Evolutionary conservation across 2,888 invertebrate species (phyloP).

Genomic region (Cancer borealis): DNA sequence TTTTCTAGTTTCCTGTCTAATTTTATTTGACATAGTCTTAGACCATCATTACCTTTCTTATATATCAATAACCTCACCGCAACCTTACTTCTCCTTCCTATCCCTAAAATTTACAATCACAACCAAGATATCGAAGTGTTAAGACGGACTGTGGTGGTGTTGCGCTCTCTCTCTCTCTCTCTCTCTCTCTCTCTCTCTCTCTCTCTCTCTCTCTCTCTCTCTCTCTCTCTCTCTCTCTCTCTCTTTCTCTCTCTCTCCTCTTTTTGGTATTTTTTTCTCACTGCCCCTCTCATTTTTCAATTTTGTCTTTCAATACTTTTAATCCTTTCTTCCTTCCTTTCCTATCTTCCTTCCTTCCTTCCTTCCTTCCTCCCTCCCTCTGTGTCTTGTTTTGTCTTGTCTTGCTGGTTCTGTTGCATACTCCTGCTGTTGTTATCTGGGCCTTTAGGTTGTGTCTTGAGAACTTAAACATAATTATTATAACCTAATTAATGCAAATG

Average conservation of each 20-base stretch:
- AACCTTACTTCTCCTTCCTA: no score
- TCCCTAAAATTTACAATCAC: no score
- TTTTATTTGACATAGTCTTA: no score
- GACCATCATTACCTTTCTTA: no score
- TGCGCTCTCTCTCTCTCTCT: background rate
- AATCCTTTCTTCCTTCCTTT: no score
- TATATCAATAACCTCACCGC: no score
- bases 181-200: conserved; percentile 13
- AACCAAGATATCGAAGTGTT: no score
- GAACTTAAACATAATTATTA: no score
- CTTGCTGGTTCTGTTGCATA: background rate
- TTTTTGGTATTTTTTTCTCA: background rate
- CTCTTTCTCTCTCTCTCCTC: background rate
- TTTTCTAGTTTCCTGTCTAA: no score
- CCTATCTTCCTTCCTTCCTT: no score
- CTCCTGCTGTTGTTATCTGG: background rate
- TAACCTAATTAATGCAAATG: background rate
- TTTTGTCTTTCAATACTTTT: background rate
- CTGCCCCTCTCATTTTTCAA: background rate
- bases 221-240: conserved; percentile 49
- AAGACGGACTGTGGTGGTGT: no score
- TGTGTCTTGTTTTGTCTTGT: background rate
- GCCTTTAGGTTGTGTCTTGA: background rate
- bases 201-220: conserved; percentile 40
- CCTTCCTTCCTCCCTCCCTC: background rate